Percentiles rank a stretch among this genome's conserved stretches.
These are phyloP conservation scores for Epistrophella euchroma DNA, from an alignment of 2,888 invertebrate genomes.

Conservation along the genomic window DNA sequence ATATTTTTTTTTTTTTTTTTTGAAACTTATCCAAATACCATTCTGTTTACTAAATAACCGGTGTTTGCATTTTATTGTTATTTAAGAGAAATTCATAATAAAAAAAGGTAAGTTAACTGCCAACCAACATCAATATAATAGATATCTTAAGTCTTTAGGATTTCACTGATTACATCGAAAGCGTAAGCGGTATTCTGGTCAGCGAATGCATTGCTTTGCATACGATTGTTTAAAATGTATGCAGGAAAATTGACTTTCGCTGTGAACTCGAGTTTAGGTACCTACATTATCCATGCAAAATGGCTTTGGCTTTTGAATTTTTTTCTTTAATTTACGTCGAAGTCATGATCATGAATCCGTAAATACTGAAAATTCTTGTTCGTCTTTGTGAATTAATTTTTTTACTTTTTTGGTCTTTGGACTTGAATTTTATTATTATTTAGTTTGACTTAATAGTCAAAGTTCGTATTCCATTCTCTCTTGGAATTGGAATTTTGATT, in stretches of 20 bases:
- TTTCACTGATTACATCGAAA: constrained; percentile 39
- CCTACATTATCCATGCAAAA: constrained; percentile 50
- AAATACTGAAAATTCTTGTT: constrained; percentile 44
- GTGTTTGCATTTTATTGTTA: constrained; percentile 41
- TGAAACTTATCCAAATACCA: constrained; percentile 42
- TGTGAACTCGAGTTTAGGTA: constrained; percentile 15
- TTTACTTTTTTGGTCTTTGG: constrained; percentile 44
- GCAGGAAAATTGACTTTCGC: constrained; percentile 53
- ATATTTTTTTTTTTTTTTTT: constrained; percentile 8
- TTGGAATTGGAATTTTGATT: not conserved
- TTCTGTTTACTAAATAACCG: constrained; percentile 56
- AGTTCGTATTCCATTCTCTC: constrained; percentile 15
- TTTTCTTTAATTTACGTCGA: not conserved
- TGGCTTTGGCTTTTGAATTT: constrained; percentile 21
- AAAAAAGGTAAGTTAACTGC: constrained; percentile 57
- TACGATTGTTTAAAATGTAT: constrained; percentile 37
- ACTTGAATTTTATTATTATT: constrained; percentile 29
- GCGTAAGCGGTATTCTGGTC: constrained; percentile 36
- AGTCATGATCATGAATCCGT: constrained; percentile 32
- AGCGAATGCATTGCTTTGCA: constrained; percentile 37
- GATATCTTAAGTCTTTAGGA: constrained; percentile 4
- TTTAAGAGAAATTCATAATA: constrained; percentile 33
- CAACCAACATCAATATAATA: not conserved
- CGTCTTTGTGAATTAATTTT: constrained; percentile 16
- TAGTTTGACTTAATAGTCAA: not conserved